Evolutionary conservation across 2,888 invertebrate species (phyloP).

Genomic region (Flexamia atlantica): DNA sequence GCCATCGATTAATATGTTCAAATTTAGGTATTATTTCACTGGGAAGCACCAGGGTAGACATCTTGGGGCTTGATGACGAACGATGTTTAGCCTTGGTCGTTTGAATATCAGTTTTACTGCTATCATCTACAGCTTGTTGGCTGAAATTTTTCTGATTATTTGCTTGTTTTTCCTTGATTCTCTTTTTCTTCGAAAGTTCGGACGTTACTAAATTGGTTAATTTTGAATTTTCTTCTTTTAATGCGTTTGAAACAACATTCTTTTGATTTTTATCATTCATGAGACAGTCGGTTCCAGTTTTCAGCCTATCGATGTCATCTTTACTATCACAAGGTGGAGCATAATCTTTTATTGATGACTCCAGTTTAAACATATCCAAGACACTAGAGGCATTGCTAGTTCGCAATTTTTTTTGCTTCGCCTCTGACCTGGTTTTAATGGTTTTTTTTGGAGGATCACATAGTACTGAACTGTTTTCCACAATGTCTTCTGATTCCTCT

Average conservation of each 20-base stretch:
- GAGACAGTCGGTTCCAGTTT: neutral
- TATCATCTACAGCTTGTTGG: neutral
- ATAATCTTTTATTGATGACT: conserved; percentile 15
- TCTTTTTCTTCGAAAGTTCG: neutral
- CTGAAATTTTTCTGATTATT: neutral
- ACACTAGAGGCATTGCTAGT: conserved; percentile 2
- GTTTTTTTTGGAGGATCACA: neutral
- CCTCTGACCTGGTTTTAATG: neutral
- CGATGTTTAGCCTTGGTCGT: neutral
- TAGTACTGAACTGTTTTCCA: neutral
- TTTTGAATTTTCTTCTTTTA: neutral
- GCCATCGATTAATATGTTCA: conserved; percentile 56
- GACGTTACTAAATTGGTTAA: neutral
- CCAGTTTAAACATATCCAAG: conserved; percentile 12
- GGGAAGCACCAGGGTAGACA: conserved; percentile 9
- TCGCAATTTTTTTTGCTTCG: conserved; percentile 32
- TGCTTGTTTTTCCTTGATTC: neutral
- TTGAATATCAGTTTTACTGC: neutral
- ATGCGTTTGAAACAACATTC: neutral
- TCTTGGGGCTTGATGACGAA: neutral
- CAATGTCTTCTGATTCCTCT: neutral
- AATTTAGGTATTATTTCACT: conserved; percentile 44
- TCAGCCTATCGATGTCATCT: neutral
- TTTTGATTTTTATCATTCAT: neutral
- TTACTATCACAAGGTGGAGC: neutral